Percentiles rank a stretch among this genome's conserved stretches.
These are phyloP conservation scores for Siphamia tubifer DNA, from an alignment of 2,113 vertebrate genomes.

Conservation along the genomic window DNA sequence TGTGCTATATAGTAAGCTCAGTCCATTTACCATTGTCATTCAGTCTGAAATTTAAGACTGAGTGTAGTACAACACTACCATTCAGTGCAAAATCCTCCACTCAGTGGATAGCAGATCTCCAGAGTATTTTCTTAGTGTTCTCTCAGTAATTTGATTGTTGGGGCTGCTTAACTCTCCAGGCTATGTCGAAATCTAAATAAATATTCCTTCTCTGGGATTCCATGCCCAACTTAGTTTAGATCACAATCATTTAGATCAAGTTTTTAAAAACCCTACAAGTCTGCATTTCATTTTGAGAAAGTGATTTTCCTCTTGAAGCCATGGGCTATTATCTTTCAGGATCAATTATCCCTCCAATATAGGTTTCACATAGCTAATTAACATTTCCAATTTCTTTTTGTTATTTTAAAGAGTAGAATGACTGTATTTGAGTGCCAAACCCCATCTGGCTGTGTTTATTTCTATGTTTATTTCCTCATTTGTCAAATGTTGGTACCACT, in stretches of 20 bases:
- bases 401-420: slow-evolving; percentile 37
- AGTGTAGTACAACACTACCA: too few relatives aligned
- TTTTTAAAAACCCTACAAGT: slow-evolving; percentile 38
- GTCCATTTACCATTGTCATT: too few relatives aligned
- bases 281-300: slow-evolving; percentile 39
- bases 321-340: slow-evolving; percentile 64
- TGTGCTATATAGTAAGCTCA: too few relatives aligned
- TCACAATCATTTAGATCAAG: slow-evolving; percentile 21
- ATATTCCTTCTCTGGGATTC: slow-evolving; percentile 50
- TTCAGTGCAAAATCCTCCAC: too few relatives aligned
- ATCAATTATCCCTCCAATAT: slow-evolving; percentile 61
- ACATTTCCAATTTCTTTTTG: slow-evolving; percentile 54
- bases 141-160: background rate
- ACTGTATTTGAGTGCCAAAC: slow-evolving; percentile 34
- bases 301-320: slow-evolving; percentile 49
- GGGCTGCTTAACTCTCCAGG: slow-evolving; percentile 13
- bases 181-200: slow-evolving; percentile 54
- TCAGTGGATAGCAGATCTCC: background rate
- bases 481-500: slow-evolving; percentile 16
- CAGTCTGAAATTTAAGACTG: too few relatives aligned
- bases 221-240: slow-evolving; percentile 69
- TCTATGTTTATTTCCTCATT: slow-evolving; percentile 60
- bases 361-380: slow-evolving; percentile 66
- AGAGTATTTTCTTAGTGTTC: background rate
- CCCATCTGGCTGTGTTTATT: slow-evolving; percentile 46